Conservation (phyloP, 2,797 vertebrate genomes). For the Gallinago nigripennis region DNA sequence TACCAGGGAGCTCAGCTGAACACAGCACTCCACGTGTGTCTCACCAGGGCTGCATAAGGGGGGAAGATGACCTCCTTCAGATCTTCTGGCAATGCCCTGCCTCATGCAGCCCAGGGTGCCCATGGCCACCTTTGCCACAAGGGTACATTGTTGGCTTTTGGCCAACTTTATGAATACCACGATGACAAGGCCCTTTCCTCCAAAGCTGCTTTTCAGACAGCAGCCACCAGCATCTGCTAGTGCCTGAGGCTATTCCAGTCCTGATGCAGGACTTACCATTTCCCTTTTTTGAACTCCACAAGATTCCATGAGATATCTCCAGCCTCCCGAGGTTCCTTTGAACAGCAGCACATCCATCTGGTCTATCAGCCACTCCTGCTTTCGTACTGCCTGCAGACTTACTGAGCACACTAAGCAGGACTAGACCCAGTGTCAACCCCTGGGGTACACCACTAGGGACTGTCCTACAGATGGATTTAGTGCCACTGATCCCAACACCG, state of each 20-base stretch:
- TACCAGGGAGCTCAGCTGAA: neutral
- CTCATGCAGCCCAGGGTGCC: neutral
- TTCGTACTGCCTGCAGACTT: neutral
- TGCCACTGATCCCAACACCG: too few relatives aligned
- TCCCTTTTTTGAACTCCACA: neutral
- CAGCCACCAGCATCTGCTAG: neutral
- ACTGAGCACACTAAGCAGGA: neutral
- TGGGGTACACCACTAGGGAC: neutral
- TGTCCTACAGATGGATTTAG: neutral
- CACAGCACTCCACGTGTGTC: neutral
- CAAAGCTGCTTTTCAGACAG: neutral
- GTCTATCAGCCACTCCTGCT: neutral
- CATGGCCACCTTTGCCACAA: rapidly evolving
- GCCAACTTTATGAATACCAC: neutral
- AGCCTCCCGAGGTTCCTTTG: rapidly evolving
- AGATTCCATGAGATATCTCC: neutral
- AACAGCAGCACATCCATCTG: neutral
- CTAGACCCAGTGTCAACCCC: rapidly evolving
- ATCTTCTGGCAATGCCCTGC: neutral
- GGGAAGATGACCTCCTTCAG: neutral
- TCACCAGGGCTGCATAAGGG: neutral
- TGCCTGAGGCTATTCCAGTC: neutral
- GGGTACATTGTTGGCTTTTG: neutral
- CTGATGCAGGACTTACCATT: neutral
- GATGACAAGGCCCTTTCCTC: neutral